Evolutionary conservation across 2,113 vertebrate species (phyloP).

Genomic region (Hystrix brachyura): DNA sequence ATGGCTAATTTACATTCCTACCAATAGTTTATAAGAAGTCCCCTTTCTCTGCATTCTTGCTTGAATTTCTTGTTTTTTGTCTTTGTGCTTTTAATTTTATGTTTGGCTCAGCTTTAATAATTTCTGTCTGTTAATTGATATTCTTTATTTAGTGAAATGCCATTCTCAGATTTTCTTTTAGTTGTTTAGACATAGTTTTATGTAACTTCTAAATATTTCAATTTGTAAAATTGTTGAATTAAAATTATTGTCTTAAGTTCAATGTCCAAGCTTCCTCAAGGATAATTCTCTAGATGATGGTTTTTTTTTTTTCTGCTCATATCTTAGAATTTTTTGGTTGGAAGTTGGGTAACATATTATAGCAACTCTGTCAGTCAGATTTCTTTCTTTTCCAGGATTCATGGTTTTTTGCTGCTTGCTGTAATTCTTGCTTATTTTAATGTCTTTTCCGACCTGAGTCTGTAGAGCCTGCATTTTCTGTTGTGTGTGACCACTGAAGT

Average conservation of each 20-base stretch:
- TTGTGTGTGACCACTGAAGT: neutral
- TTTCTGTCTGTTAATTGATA: neutral
- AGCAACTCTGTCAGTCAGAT: neutral
- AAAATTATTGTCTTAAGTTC: neutral
- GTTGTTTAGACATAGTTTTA: neutral
- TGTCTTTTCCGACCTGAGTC: neutral
- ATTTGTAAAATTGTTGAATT: neutral
- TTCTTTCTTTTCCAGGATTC: neutral
- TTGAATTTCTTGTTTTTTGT: neutral
- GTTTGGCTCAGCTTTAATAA: neutral
- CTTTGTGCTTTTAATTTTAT: neutral
- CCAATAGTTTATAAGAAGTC: neutral
- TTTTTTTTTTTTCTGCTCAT: neutral
- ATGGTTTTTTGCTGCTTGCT: neutral
- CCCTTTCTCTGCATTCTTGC: no score
- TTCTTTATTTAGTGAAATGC: neutral
- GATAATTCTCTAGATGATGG: neutral
- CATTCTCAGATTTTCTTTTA: neutral
- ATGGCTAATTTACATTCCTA: neutral
- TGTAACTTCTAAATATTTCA: neutral
- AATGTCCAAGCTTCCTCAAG: neutral
- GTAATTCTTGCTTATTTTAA: neutral
- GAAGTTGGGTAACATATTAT: neutral
- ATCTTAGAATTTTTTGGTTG: neutral
- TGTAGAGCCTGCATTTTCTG: neutral